These are phyloP conservation scores for Cyprinodon brontotheroides DNA, from an alignment of 2,113 vertebrate genomes.

Conservation along the genomic window DNA sequence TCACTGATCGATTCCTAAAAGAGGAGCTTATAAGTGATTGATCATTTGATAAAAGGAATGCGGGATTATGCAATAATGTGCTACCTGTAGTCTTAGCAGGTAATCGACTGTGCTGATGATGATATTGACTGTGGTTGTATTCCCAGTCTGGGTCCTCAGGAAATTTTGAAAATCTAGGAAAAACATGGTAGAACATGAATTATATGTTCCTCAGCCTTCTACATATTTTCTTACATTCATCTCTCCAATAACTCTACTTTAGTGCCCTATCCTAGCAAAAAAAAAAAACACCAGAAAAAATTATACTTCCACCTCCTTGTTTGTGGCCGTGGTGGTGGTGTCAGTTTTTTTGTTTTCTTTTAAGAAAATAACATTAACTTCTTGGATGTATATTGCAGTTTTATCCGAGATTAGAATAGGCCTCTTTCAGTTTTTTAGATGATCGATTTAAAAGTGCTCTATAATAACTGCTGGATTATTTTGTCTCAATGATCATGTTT, in stretches of 20 bases:
- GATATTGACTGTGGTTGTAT: slow-evolving; percentile 97
- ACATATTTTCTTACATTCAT: neutral
- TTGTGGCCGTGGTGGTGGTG: too few relatives aligned
- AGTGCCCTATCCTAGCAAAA: neutral
- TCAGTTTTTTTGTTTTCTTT: too few relatives aligned
- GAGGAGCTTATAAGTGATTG: slow-evolving; percentile 9
- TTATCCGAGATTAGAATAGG: neutral
- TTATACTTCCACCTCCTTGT: too few relatives aligned
- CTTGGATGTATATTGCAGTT: neutral
- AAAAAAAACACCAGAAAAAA: neutral
- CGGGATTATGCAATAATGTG: neutral
- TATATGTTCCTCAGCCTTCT: neutral
- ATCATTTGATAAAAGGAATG: neutral
- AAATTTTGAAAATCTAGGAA: slow-evolving; percentile 96
- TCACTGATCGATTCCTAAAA: slow-evolving; percentile 97
- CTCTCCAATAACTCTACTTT: neutral
- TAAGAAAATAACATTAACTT: too few relatives aligned
- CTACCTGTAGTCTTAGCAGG: slow-evolving; percentile 93
- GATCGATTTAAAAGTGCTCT: neutral
- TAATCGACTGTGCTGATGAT: slow-evolving; percentile 99
- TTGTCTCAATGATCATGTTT: neutral
- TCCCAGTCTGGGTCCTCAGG: slow-evolving; percentile 95
- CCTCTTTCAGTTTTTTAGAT: too few relatives aligned
- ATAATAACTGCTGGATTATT: neutral
- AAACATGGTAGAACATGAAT: neutral